Evolutionary conservation across 2,888 invertebrate species (phyloP), one percentile per base, ranked within the genome.

Genomic region (Lasioglossum morio): DNA sequence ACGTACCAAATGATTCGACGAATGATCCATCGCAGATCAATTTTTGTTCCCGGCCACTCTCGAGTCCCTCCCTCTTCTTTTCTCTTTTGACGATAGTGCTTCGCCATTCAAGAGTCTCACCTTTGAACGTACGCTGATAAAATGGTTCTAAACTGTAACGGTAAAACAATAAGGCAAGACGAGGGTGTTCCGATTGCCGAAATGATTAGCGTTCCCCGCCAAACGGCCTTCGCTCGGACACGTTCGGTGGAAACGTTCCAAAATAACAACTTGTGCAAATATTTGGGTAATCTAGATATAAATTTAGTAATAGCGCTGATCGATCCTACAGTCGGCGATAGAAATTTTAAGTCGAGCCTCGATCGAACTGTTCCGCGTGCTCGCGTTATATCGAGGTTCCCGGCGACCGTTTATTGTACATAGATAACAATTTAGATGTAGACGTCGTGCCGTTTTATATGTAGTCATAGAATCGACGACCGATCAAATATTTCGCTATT

Each of bases 371-470:
- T 76, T 66, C 60, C 19, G 60, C 37, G 53, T 72, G 70, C 80
- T 74, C 70, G 69, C 73, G 84, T 69, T 40, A 57, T 14, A 40
- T 34, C 80, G 78, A 53, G 83, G 73, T 48, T 69, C 74, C 75
- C 79, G 84, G 75, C 82, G 72, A 73, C 69, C 87, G 89, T 87
- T 89, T 81, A 85, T 84, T 89, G 89, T 89, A 89, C 81, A 89
- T 89, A 89, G 89, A 89, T 84, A 77, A 86, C 30, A 81, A 81
- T 66, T 83, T 89, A 89, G 85, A 77, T 53, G 83, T 89, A 89
- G 89, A 85, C 76, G 82, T 87, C 83, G 89, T 89, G 87, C 83
- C 87, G 89, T 89, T 89, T 89, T 89, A 80, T 89, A 89, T 87
- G 80, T 88, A 87, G 85, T 78, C 75, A 82, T 85, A 86, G 85